Conservation (phyloP, 1,140 invertebrate genomes). For the Bombus confusus region DNA sequence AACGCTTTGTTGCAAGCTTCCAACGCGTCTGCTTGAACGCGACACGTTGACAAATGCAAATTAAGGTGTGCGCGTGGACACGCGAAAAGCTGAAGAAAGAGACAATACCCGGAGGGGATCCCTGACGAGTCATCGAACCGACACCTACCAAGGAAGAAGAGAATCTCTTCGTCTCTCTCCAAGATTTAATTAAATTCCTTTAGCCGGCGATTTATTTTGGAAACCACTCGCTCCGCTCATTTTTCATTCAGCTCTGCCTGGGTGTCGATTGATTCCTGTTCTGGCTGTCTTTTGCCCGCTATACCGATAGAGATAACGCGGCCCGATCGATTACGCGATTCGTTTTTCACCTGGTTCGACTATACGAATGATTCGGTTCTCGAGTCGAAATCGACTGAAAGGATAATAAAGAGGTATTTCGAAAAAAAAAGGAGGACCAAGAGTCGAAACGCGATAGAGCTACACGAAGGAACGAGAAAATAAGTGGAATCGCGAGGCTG, state of each 20-base stretch:
- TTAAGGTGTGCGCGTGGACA: not conserved
- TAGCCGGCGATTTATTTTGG: slow-evolving; percentile 54
- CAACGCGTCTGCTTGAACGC: not conserved
- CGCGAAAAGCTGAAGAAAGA: not conserved
- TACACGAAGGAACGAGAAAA: too few relatives aligned
- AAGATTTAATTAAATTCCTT: slow-evolving; percentile 65
- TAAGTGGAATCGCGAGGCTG: too few relatives aligned
- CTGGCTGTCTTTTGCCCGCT: not conserved
- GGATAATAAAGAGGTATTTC: not conserved
- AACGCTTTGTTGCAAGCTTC: not conserved
- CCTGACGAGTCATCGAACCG: not conserved
- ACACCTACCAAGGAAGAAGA: not conserved
- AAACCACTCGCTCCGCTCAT: slow-evolving; percentile 11
- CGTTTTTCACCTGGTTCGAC: not conserved
- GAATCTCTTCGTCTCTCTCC: slow-evolving; percentile 17
- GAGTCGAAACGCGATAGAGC: too few relatives aligned
- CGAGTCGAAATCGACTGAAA: not conserved
- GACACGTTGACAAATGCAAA: not conserved
- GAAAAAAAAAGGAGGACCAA: too few relatives aligned
- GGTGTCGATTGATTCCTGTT: not conserved
- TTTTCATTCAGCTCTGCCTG: slow-evolving; percentile 5
- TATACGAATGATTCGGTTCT: not conserved
- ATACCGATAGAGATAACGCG: not conserved
- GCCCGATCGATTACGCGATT: slow-evolving; percentile 10
- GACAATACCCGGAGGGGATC: not conserved